These are phyloP conservation scores for Ceraclea dissimilis DNA, from an alignment of 2,888 invertebrate genomes.

Conservation along the genomic window DNA sequence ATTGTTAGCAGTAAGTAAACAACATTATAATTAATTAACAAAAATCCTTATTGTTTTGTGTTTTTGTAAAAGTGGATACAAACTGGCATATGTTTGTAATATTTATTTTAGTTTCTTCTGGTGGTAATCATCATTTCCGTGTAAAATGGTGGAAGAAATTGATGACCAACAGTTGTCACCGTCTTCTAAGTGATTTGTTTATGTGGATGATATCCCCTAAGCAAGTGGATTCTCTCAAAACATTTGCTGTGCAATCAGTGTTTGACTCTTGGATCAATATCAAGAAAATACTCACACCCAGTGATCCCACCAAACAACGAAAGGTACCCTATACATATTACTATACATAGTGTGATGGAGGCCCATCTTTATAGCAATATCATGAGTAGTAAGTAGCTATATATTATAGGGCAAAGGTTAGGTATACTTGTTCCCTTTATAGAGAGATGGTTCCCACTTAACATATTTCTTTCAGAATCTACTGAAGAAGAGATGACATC, in stretches of 20 bases:
- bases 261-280: constrained; percentile 35
- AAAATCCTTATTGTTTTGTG: too few relatives aligned
- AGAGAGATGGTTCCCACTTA: too few relatives aligned
- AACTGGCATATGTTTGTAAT: not conserved
- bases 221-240: constrained; percentile 33
- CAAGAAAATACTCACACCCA: constrained; percentile 34
- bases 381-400: too few relatives aligned
- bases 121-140: constrained; percentile 27
- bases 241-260: constrained; percentile 36
- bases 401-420: too few relatives aligned
- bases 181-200: constrained; percentile 37
- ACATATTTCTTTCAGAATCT: too few relatives aligned
- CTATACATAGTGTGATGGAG: too few relatives aligned
- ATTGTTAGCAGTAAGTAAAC: constrained; percentile 1
- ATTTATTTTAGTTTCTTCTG: constrained; percentile 30
- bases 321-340: constrained; percentile 36
- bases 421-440: too few relatives aligned
- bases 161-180: constrained; percentile 31
- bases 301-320: constrained; percentile 34
- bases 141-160: constrained; percentile 32
- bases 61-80: too few relatives aligned
- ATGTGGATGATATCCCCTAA: constrained; percentile 35
- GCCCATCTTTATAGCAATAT: too few relatives aligned
- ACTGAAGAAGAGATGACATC: too few relatives aligned
- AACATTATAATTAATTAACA: not conserved